These are phyloP conservation scores for Heterodera carotae DNA, from an alignment of 1,140 invertebrate genomes.

Conservation along the genomic window DNA sequence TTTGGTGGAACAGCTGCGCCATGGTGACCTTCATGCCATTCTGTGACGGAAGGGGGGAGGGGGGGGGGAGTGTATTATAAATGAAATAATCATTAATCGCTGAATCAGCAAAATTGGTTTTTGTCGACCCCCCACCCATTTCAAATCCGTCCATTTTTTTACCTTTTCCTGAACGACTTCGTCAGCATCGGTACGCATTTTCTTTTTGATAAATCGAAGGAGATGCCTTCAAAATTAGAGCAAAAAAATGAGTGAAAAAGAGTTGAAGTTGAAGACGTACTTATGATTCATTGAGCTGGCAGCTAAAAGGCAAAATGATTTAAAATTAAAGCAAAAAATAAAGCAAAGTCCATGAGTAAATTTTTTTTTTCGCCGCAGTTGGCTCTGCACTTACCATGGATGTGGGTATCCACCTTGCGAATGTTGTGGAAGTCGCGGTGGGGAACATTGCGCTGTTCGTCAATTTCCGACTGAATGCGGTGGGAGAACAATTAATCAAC, in stretches of 20 bases:
- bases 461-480: conserved; percentile 73
- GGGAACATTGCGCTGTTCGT: conserved; percentile 90
- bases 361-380: too few species aligned
- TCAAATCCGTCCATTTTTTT: neutral
- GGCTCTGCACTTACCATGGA: conserved; percentile 75
- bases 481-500: too few species aligned
- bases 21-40: conserved; percentile 54
- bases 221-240: conserved; percentile 72
- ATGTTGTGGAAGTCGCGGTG: conserved; percentile 99
- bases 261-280: neutral
- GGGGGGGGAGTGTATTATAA: too few species aligned
- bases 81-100: too few species aligned
- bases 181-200: conserved; percentile 84
- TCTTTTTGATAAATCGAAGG: conserved; percentile 97
- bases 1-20: conserved; percentile 89
- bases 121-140: neutral
- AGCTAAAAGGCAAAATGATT: conserved; percentile 63
- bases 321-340: neutral
- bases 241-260: neutral
- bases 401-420: conserved; percentile 93
- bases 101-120: neutral
- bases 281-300: conserved; percentile 99
- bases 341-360: too few species aligned
- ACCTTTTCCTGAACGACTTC: conserved; percentile 80
- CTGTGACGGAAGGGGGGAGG: conserved; percentile 19